Percentiles rank a stretch among this genome's conserved stretches.
These are phyloP conservation scores for Brachyhypopomus occidentalis DNA, from an alignment of 2,113 vertebrate genomes.

Conservation along the genomic window DNA sequence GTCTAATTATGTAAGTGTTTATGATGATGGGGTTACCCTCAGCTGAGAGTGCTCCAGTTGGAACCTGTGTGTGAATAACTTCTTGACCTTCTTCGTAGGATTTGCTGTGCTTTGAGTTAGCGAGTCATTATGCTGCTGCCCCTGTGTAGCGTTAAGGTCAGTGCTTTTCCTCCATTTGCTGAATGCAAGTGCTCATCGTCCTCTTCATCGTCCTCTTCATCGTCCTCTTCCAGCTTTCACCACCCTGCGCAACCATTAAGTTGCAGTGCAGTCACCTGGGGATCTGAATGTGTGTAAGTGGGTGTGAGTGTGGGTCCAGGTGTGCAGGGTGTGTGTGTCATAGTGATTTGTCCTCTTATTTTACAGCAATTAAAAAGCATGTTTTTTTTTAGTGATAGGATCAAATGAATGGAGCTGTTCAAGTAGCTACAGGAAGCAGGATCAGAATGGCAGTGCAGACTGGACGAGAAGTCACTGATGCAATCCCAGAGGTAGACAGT, in stretches of 20 bases:
- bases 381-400: too few relatives aligned
- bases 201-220: slow-evolving; percentile 19
- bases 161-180: slow-evolving; percentile 74
- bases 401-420: too few relatives aligned
- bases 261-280: slow-evolving; percentile 60
- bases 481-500: too few relatives aligned
- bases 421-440: too few relatives aligned
- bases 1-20: background rate
- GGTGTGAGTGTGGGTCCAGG: background rate
- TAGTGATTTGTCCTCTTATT: too few relatives aligned
- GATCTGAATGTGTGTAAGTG: background rate
- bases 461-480: too few relatives aligned
- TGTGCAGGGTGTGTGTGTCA: background rate
- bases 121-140: slow-evolving; percentile 99
- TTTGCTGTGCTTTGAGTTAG: slow-evolving; percentile 92
- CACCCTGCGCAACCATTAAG: slow-evolving; percentile 1
- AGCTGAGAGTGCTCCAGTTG: slow-evolving; percentile 1
- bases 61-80: slow-evolving; percentile 67
- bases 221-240: slow-evolving; percentile 49
- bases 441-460: too few relatives aligned
- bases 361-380: too few relatives aligned
- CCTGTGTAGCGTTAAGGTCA: slow-evolving; percentile 99
- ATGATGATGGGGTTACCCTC: background rate
- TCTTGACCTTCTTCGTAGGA: slow-evolving; percentile 94
- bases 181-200: slow-evolving; percentile 22